These are phyloP conservation scores for Ursus arctos DNA, from an alignment of 2,113 vertebrate species.

Conservation along the genomic window DNA sequence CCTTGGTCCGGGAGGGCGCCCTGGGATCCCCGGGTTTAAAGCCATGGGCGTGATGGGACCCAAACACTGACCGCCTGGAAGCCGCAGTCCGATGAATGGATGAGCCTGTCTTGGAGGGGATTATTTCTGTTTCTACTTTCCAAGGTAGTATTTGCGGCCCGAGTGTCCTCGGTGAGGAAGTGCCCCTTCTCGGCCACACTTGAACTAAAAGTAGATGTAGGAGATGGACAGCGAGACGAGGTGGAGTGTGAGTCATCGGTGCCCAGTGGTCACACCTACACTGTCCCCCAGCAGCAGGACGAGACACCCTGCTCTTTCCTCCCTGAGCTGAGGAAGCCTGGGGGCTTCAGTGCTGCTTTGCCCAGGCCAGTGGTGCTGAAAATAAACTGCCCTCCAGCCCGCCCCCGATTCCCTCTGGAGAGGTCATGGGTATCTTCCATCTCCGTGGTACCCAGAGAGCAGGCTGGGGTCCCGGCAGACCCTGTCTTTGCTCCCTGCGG, in stretches of 20 bases:
- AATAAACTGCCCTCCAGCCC: fast-evolving
- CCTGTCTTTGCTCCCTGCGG: no score
- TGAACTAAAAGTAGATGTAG: slow-evolving; percentile 60
- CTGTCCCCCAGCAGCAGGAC: neutral
- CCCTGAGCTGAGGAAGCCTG: neutral
- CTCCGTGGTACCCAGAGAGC: neutral
- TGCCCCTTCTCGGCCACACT: neutral
- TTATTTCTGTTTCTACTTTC: slow-evolving; percentile 15
- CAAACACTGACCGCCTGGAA: neutral
- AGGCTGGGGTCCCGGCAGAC: neutral
- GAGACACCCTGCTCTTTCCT: neutral
- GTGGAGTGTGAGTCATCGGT: slow-evolving; percentile 49
- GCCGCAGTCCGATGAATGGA: neutral
- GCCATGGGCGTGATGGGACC: fast-evolving
- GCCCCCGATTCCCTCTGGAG: neutral
- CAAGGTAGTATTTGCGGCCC: neutral
- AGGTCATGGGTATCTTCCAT: fast-evolving
- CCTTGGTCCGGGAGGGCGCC: neutral
- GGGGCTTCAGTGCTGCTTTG: neutral
- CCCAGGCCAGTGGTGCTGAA: neutral
- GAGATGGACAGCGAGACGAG: neutral
- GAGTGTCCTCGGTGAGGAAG: neutral
- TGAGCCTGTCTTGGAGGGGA: neutral
- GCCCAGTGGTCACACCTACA: neutral
- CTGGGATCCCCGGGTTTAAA: neutral